Percentiles rank a stretch among this genome's conserved stretches.
Conservation (phyloP, 1,140 invertebrate genomes). For the Papilio dardanus region DNA sequence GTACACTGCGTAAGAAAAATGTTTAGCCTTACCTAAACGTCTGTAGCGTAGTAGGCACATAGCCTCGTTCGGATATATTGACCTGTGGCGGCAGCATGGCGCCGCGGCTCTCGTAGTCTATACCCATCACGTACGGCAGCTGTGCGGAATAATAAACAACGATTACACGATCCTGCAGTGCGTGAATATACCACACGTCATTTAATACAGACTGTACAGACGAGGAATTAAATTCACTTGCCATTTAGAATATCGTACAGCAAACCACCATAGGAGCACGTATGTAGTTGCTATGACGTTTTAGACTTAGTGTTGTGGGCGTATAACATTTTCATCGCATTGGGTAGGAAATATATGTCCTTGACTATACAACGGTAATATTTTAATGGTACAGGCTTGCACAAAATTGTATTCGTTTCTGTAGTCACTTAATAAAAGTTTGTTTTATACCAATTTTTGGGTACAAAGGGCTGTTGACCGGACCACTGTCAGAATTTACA, state of each 20-base stretch:
- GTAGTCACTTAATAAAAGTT: constrained; percentile 12
- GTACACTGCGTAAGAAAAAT: constrained; percentile 11
- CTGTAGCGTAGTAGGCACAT: constrained; percentile 88
- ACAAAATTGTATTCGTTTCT: constrained; percentile 14
- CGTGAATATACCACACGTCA: constrained; percentile 29
- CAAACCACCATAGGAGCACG: too few species aligned
- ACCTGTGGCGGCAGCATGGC: constrained; percentile 89
- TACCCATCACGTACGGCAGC: constrained; percentile 89
- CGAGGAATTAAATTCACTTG: too few species aligned
- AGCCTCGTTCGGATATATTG: constrained; percentile 90
- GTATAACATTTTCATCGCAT: too few species aligned
- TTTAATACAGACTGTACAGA: constrained; percentile 3
- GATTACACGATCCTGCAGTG: constrained; percentile 28
- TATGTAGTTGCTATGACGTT: too few species aligned
- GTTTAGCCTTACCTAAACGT: constrained; percentile 84
- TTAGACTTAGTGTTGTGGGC: too few species aligned
- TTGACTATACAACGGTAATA: too few species aligned
- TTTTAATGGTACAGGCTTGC: constrained; percentile 5
- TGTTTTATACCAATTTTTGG: constrained; percentile 9
- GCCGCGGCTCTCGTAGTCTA: constrained; percentile 89
- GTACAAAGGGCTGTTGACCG: neutral
- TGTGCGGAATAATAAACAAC: constrained; percentile 69
- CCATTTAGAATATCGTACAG: too few species aligned
- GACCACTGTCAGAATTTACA: neutral
- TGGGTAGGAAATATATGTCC: too few species aligned